Evolutionary conservation across 2,888 invertebrate species (phyloP), one percentile per base, ranked within the genome.

Genomic region (Galerucella calmariensis): DNA sequence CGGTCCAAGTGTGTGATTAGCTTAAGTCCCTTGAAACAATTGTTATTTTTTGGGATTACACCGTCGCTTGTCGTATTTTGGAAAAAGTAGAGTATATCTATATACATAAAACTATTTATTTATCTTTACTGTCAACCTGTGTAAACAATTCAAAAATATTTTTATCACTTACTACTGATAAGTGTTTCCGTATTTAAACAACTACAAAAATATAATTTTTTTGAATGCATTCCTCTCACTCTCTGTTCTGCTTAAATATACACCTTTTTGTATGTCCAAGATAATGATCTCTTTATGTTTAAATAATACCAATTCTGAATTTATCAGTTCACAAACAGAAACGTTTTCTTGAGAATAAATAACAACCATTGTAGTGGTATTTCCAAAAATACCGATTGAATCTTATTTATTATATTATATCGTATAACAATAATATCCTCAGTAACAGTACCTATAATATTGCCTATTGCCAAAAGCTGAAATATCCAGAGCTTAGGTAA

Each of bases 181-280:
- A 84, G 80, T 79, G 80, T 84, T 83, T 83, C 83, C 83, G 80
- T 84, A 79, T 84, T 83, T 84, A 80, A 80, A 77, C 75, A 73
- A 74, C 74, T 80, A 82, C 81, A 81, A 81, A 81, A 81, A 81
- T 35, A 35, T 81, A 80, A 77, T 81, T 80, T 80, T 81, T 80
- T 81, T 82, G 59, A 79, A 80, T 79, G 80, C 74, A 77, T 75
- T 79, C 75, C 75, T 79, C 79, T 79, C 80, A 73, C 75, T 75
- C 77, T 75, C n/a, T n/a, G 69, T 75, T 77, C 78, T 74, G 76
- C 70, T 75, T 76, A 75, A 69, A 73, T 73, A 78, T 76, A 79
- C 82, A 82, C 82, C 81, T 81, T 81, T 81, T 82, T 82, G 80
- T 83, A 79, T 82, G 80, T 79, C 76, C 75, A 79, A 83, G 83